Base-by-base conservation (phyloP, 2,113 vertebrate species). In the Sus scrofa region DNA sequence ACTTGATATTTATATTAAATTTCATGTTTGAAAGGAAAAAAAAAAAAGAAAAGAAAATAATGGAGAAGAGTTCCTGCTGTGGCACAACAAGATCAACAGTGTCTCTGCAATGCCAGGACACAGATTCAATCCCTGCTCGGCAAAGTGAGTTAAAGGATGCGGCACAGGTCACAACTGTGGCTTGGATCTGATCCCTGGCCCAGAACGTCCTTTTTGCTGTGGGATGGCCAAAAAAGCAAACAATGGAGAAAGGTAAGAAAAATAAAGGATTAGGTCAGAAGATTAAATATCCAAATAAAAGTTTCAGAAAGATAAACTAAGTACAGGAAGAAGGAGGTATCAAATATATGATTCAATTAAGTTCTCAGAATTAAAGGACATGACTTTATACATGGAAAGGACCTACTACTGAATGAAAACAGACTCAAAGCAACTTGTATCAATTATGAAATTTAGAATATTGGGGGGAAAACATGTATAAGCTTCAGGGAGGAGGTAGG, bases 341-440 rank as follows among this genome's bases (percentile, higher is more conserved):
- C 60, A 81, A 81, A 81, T 70, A 91, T 0, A n/a, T 60, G 68
- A 91, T 91, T 91, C 52, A 70, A 91, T 52, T 82, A 91, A 19
- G 74, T 92, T 74, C 39, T 81, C 77, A 91, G 30, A 71, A 83
- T 73, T 71, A 89, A 67, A 78, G 32, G 44, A 89, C 44, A 89
- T 30, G 3, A 89, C 52, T 52, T 67, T 67, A 3, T 30, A 65
- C 60, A 37, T 19, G 24, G 39, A 74, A 75, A 73, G 73, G 63
- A 73, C 26, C 30, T 89, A 77, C 27, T 62, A 77, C 52, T 78
- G 20, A 78, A 34, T 65, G 60, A 54, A 89, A 89, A 89, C 32
- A 78, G 39, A 50, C 19, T 22, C 44, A 54, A 27, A 67, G 16
- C 24, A 89, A 54, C 32, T 12, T 32, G 54, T 30, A 54, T 65